These are phyloP conservation scores for Apeira syringaria DNA, from an alignment of 2,888 invertebrate species.

Conservation along the genomic window DNA sequence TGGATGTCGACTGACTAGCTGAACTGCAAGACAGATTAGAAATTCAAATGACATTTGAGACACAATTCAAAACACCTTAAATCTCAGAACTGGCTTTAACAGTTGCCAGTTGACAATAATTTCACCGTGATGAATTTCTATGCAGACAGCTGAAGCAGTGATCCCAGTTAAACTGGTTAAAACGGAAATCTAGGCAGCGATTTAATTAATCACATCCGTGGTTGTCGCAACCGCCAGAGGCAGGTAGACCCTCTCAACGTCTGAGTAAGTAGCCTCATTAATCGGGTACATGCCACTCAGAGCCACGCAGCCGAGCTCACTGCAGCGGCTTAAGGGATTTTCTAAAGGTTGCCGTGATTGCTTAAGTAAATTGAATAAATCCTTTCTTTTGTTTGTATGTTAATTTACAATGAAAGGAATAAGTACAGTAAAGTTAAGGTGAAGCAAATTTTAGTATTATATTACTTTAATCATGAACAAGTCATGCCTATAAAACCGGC, in stretches of 20 bases:
- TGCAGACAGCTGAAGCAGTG: conserved; percentile 42
- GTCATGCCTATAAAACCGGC: conserved; percentile 7
- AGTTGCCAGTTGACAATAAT: conserved; percentile 25
- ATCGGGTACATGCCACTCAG: conserved; percentile 38
- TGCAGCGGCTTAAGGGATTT: conserved; percentile 15
- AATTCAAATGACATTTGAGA: conserved; percentile 28
- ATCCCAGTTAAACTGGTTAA: conserved; percentile 62
- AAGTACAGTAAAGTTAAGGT: too few relatives aligned
- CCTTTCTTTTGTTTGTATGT: conserved; percentile 3
- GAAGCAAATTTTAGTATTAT: too few relatives aligned
- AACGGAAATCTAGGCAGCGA: conserved; percentile 71
- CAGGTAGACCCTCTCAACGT: conserved; percentile 37
- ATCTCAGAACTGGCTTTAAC: conserved; percentile 22
- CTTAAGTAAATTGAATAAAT: conserved; percentile 27
- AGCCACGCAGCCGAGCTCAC: conserved; percentile 8
- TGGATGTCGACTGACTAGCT: conserved; percentile 24
- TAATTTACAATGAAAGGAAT: background rate
- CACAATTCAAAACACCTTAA: conserved; percentile 25
- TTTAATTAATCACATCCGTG: conserved; percentile 75
- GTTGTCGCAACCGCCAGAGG: conserved; percentile 51
- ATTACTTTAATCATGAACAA: conserved; percentile 6
- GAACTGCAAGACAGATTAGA: conserved; percentile 29
- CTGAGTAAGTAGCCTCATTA: conserved; percentile 45
- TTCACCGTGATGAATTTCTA: conserved; percentile 36
- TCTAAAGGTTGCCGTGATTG: conserved; percentile 28